Evolutionary conservation across 2,113 vertebrate species (phyloP), one percentile per base, ranked within the genome.

Genomic region (Proteles cristata): DNA sequence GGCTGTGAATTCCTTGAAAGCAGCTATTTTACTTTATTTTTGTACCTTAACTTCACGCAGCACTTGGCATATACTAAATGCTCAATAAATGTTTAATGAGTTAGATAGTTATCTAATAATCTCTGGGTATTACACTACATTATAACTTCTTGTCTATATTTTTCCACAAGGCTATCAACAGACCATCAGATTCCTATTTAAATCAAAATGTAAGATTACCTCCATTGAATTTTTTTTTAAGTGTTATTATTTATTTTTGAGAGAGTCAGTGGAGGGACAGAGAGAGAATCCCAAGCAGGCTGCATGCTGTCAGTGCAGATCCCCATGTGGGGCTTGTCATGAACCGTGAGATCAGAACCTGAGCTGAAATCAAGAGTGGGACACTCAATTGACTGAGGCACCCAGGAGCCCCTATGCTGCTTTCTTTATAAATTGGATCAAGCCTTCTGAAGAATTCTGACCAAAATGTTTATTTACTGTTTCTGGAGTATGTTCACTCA

Each of bases 21-120:
- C 45, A 94, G 45, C 61, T n/a, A 66, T 15, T 91, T 74, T 63
- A 15, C n/a, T 89, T 82, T 55, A 17, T 31, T 73, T 84, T 65
- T 68, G 50, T 87, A 43, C 43, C 61, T 63, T 81, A 91, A 95
- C 63, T 86, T 90, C 26, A 48, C 45, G 11, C 28, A 76, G 50
- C 39, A 80, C 11, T 45, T 80, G 88, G 87, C 63, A 84, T 35
- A 73, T 73, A n/a, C 53, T 77, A 88, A 66, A 17, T 63, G 82
- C 84, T 83, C 39, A 66, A 28, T 69, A 73, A 48, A 43, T 55
- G 68, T 43, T 76, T 87, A 88, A 85, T 73, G 92, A 61, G 33
- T 69, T 91, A 77, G 63, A 39, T 91, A 95, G 84, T 95, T 94
- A 94, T 31, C 84, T 71, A 76, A 66, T 84, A 69, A 45, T 82